Evolutionary conservation across 1,140 invertebrate species (phyloP).

Genomic region (Drosophila erecta): DNA sequence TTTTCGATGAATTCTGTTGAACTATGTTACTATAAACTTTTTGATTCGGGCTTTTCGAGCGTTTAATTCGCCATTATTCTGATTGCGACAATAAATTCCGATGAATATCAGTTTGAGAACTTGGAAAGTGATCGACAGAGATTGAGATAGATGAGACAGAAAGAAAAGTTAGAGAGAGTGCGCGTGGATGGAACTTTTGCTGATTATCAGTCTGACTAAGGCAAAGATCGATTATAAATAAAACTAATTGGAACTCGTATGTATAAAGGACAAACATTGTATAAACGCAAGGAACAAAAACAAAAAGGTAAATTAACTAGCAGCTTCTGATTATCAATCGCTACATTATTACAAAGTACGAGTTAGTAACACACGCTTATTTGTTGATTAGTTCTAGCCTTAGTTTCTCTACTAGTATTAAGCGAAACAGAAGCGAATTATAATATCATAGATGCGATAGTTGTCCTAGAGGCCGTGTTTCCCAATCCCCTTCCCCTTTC

Average conservation of each 20-base stretch:
- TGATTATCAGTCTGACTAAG: conserved; percentile 67
- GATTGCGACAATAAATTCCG: conserved; percentile 59
- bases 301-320: conserved; percentile 34
- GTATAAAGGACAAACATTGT: conserved; percentile 57
- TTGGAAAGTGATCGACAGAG: conserved; percentile 31
- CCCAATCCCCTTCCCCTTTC: conserved; percentile 12
- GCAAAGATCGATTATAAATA: conserved; percentile 44
- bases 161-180: conserved; percentile 4
- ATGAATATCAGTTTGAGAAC: conserved; percentile 35
- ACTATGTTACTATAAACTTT: not conserved
- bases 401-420: conserved; percentile 78
- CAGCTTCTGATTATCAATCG: conserved; percentile 77
- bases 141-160: conserved; percentile 8
- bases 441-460: conserved; percentile 58
- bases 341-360: conserved; percentile 74
- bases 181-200: conserved; percentile 48
- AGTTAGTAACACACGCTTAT: conserved; percentile 84
- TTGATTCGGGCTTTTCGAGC: not conserved
- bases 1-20: conserved; percentile 5
- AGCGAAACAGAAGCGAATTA: conserved; percentile 46
- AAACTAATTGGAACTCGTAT: conserved; percentile 30
- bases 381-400: conserved; percentile 84
- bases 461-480: conserved; percentile 40
- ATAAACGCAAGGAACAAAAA: conserved; percentile 40
- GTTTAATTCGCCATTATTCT: conserved; percentile 32